phyloP scores from a whole-genome alignment of 2,888 invertebrate genomes.

The Leptopilina myrica region DNA sequence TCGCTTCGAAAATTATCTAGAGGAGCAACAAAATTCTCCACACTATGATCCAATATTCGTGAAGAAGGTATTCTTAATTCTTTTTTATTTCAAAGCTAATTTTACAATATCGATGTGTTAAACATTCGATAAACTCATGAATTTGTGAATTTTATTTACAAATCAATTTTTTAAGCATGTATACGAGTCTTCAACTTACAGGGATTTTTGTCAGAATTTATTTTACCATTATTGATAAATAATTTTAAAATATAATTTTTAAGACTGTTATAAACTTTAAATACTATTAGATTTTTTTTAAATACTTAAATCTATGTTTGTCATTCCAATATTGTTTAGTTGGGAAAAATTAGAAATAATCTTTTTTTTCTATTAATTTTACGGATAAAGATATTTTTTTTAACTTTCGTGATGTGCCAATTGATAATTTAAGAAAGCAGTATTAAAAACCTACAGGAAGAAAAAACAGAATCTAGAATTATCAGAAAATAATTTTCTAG shows the following conservation, averaged over 20 bases:
- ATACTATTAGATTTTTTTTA: background rate
- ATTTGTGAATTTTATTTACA: background rate
- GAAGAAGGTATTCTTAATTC: background rate
- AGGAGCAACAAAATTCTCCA: background rate
- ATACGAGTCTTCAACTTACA: constrained; percentile 13
- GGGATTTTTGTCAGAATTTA: constrained; percentile 13
- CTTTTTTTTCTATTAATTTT: background rate
- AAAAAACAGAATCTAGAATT: too few relatives aligned
- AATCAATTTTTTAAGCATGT: constrained; percentile 8
- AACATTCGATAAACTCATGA: background rate
- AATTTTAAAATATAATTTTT: background rate
- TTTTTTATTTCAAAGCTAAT: background rate
- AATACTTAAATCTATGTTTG: background rate
- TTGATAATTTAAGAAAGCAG: background rate
- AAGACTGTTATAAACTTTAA: background rate
- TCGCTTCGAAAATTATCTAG: background rate
- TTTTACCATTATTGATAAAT: constrained; percentile 2
- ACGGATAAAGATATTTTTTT: background rate
- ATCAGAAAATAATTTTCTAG: too few relatives aligned
- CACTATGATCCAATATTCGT: background rate
- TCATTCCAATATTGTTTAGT: background rate
- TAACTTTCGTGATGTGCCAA: background rate
- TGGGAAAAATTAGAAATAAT: background rate
- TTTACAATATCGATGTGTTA: background rate
- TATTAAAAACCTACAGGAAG: background rate